Conservation (phyloP, 1,140 invertebrate genomes). For the Wasmannia auropunctata region DNA sequence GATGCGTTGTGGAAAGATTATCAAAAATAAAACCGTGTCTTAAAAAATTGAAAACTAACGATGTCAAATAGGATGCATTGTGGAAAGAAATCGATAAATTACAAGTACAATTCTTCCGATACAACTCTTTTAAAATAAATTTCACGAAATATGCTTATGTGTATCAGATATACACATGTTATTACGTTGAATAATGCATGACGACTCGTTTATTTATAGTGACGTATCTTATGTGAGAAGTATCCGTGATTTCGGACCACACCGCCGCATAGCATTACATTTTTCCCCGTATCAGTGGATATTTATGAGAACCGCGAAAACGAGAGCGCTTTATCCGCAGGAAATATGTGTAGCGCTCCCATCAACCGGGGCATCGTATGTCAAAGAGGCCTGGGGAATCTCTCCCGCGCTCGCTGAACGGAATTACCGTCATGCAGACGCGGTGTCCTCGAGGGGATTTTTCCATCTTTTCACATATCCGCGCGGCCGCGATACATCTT, state of each 20-base stretch:
- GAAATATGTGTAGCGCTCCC: neutral
- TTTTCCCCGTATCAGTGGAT: neutral
- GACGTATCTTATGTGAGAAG: neutral
- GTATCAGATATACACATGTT: no score
- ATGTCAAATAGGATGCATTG: neutral
- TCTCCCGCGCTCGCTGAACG: neutral
- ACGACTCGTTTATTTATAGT: neutral
- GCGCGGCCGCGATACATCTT: constrained; percentile 43
- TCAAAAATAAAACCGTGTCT: neutral
- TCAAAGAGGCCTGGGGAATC: neutral
- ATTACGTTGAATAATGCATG: neutral
- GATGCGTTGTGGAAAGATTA: neutral
- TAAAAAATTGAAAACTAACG: no score
- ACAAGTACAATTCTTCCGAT: neutral
- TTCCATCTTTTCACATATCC: neutral
- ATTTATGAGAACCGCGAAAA: neutral
- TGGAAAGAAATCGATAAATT: neutral
- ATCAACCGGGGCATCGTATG: neutral
- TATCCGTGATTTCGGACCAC: neutral
- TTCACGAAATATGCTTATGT: neutral
- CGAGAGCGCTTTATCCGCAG: neutral
- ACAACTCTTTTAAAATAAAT: neutral
- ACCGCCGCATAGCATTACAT: neutral
- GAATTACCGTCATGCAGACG: neutral
- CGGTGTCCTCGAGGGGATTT: neutral